Evolutionary conservation across 64 coral and sea anemone species (phyloP).

Genomic region (Trachythela sp.): DNA sequence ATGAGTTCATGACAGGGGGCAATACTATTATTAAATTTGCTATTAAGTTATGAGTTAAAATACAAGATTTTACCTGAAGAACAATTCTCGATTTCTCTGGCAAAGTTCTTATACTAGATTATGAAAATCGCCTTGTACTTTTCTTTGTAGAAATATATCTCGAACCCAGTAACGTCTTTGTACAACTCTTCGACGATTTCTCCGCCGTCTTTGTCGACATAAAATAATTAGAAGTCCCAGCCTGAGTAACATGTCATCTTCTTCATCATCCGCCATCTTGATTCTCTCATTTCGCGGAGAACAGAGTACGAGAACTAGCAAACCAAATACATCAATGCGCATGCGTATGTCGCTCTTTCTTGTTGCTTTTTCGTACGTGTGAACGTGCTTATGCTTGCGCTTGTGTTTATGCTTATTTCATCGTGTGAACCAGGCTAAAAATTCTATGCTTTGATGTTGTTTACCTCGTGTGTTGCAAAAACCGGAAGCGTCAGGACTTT

Average conservation of each 20-base stretch:
- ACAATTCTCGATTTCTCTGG: background rate
- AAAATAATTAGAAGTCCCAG: background rate
- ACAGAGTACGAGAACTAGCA: background rate
- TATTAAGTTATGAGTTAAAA: background rate
- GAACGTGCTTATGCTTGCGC: no score
- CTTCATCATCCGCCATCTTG: slow-evolving; percentile 1
- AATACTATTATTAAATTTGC: background rate
- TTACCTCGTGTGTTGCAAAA: no score
- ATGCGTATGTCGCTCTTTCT: background rate
- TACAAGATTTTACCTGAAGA: background rate
- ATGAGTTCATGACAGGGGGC: no score
- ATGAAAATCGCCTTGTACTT: background rate
- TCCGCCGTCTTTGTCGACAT: background rate
- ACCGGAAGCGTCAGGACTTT: no score
- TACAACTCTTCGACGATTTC: background rate
- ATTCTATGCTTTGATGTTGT: no score
- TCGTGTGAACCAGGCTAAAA: no score
- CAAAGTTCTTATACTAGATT: background rate
- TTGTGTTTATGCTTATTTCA: no score
- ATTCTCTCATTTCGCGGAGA: background rate
- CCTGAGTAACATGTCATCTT: background rate
- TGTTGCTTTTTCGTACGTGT: background rate
- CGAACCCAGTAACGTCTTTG: background rate
- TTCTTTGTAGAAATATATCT: background rate
- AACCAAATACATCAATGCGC: background rate